phyloP scores from a whole-genome alignment of 2,797 vertebrate species.

The Cryptoprocta ferox region DNA sequence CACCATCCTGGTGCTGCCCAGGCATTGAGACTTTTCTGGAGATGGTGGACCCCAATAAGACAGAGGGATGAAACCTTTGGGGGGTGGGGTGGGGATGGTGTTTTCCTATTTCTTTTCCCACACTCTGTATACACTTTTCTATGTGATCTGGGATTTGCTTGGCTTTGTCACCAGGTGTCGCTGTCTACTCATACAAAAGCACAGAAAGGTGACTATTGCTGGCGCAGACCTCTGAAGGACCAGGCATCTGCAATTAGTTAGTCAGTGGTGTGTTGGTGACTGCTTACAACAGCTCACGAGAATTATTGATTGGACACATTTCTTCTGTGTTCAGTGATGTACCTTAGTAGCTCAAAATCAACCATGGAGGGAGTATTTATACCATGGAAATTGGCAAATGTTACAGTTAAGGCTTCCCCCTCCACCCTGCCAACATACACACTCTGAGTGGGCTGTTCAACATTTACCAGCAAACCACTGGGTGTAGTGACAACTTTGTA shows the following conservation, averaged over 20 bases:
- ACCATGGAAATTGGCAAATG: neutral
- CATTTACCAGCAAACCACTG: neutral
- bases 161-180: neutral
- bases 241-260: too few relatives aligned
- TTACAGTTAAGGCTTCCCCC: too few relatives aligned
- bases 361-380: neutral
- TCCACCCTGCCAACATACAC: too few relatives aligned
- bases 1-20: neutral
- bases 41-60: neutral
- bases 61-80: neutral
- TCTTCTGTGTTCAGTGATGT: neutral
- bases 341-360: neutral
- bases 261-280: accelerated
- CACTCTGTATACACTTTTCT: neutral
- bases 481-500: neutral
- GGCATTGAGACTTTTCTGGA: neutral
- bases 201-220: neutral
- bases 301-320: neutral
- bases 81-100: neutral
- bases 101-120: neutral
- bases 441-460: neutral
- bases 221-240: accelerated
- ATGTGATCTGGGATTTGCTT: neutral
- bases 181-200: neutral
- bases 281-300: neutral